phyloP scores from a whole-genome alignment of 2,113 vertebrate species.

The Thinocorus orbignyianus region DNA sequence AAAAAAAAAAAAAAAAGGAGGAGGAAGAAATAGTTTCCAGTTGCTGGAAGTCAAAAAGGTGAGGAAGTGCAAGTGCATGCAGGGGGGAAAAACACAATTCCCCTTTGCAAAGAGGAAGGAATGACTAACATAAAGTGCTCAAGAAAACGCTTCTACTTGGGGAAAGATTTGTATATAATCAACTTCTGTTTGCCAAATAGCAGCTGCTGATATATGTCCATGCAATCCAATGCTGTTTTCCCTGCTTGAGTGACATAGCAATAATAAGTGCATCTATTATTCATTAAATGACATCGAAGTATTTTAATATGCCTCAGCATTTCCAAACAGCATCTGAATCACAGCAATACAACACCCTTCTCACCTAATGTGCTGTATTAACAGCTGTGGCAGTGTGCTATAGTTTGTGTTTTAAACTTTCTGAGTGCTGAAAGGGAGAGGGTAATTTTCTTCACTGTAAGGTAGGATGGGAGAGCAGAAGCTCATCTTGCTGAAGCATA shows the following conservation, averaged over 20 bases:
- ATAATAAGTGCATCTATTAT: conserved; percentile 54
- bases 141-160: neutral
- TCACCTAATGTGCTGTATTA: neutral
- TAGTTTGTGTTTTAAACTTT: neutral
- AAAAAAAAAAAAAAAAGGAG: neutral
- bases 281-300: conserved; percentile 23
- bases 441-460: neutral
- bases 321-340: neutral
- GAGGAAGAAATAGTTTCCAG: neutral
- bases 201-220: neutral
- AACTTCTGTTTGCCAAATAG: neutral
- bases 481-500: neutral
- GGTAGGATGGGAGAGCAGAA: neutral
- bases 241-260: neutral
- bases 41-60: neutral
- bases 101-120: neutral
- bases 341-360: neutral
- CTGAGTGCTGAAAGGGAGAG: neutral
- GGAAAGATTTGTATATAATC: neutral
- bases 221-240: neutral
- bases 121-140: neutral
- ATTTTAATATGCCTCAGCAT: conserved; percentile 4
- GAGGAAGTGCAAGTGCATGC: neutral
- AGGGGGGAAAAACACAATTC: neutral
- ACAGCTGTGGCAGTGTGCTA: neutral